Conservation (phyloP, 2,888 invertebrate genomes). For the Stramonita haemastoma region DNA sequence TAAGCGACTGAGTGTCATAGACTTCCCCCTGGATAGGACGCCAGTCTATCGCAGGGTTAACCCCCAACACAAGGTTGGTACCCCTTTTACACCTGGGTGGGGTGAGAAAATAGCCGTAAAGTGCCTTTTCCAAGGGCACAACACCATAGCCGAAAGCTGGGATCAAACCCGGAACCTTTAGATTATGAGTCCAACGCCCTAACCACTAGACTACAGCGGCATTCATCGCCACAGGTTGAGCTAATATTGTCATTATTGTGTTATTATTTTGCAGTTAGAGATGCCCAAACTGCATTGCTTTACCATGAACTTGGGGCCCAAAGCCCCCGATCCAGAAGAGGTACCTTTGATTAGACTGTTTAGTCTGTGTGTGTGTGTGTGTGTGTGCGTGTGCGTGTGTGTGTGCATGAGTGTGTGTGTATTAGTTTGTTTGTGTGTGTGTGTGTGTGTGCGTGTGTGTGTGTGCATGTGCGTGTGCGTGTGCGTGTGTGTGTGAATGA, state of each 20-base stretch:
- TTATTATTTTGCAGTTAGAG: constrained; percentile 60
- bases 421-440: neutral
- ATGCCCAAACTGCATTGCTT: constrained; percentile 72
- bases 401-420: neutral
- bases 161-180: no score
- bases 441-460: neutral
- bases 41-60: no score
- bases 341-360: constrained; percentile 48
- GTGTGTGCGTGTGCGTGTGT: neutral
- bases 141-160: no score
- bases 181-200: no score
- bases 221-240: neutral
- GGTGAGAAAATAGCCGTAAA: no score
- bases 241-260: neutral
- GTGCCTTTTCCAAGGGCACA: no score
- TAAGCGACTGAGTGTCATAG: no score
- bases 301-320: constrained; percentile 65
- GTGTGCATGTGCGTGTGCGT: neutral
- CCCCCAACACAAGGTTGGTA: no score
- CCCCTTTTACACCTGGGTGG: no score
- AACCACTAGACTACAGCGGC: no score
- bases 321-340: constrained; percentile 69
- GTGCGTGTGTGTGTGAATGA: neutral
- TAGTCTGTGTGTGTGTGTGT: neutral
- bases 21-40: no score